A percentile compares a stretch with the other conserved stretches of the same genome.
phyloP scores from a whole-genome alignment of 2,888 invertebrate genomes.

The Pardosa pseudoannulata region DNA sequence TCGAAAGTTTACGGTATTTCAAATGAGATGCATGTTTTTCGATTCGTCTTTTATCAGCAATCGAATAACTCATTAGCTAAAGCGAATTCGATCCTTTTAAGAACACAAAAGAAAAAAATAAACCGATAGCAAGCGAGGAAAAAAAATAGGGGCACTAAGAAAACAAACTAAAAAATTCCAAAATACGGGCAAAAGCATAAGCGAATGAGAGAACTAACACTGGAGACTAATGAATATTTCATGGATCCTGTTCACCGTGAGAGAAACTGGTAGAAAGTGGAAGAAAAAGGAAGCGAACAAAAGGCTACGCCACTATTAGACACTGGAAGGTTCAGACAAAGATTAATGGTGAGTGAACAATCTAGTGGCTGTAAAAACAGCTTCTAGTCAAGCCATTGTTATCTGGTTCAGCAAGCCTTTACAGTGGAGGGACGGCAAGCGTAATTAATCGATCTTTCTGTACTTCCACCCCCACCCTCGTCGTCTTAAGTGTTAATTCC shows the following conservation, averaged over 20 bases:
- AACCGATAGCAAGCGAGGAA: not conserved
- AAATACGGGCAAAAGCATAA: constrained; percentile 25
- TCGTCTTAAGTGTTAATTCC: not conserved
- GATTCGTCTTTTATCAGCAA: constrained; percentile 29
- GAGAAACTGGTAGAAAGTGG: constrained; percentile 27
- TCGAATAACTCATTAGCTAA: constrained; percentile 69
- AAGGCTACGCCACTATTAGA: constrained; percentile 65
- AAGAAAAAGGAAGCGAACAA: constrained; percentile 42
- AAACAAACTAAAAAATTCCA: constrained; percentile 8
- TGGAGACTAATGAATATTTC: constrained; percentile 69
- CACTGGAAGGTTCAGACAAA: constrained; percentile 65
- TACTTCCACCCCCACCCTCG: not conserved
- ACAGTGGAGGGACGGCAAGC: constrained; percentile 62
- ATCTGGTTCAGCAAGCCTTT: constrained; percentile 54
- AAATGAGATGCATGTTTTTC: not conserved
- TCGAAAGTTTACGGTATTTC: not conserved
- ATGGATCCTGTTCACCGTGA: constrained; percentile 40
- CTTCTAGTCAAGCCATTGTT: constrained; percentile 34
- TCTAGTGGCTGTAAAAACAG: constrained; percentile 72
- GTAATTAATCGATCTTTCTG: constrained; percentile 48
- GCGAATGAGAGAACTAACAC: constrained; percentile 41
- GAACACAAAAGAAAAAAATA: not conserved
- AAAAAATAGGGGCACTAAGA: constrained; percentile 14
- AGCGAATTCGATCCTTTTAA: constrained; percentile 64
- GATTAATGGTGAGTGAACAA: constrained; percentile 69